Evolutionary conservation across 2,888 invertebrate genomes (phyloP).

Genomic region (Epinotia brunnichana): DNA sequence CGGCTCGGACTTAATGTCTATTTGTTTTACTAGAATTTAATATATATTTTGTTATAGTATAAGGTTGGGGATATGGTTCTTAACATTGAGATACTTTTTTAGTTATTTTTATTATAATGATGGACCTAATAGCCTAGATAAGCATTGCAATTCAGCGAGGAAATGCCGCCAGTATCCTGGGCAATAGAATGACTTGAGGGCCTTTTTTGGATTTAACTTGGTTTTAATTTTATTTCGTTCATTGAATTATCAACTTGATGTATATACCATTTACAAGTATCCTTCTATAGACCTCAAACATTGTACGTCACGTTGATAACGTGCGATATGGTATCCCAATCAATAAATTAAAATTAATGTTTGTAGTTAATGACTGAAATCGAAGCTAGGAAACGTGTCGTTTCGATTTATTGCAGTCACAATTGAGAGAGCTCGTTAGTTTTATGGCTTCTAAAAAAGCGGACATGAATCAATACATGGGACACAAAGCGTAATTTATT

Average conservation of each 20-base stretch:
- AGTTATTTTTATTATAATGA: neutral
- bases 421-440: slow-evolving; percentile 76
- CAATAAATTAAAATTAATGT: slow-evolving; percentile 41
- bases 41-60: slow-evolving; percentile 69
- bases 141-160: too few relatives aligned
- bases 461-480: slow-evolving; percentile 71
- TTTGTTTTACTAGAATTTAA: slow-evolving; percentile 79
- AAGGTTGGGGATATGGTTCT: slow-evolving; percentile 58
- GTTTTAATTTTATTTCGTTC: too few relatives aligned
- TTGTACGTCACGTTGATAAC: slow-evolving; percentile 8
- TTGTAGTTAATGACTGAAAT: slow-evolving; percentile 50
- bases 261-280: neutral
- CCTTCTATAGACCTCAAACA: too few relatives aligned
- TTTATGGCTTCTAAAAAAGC: slow-evolving; percentile 78
- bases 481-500: slow-evolving; percentile 75
- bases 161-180: too few relatives aligned
- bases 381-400: slow-evolving; percentile 59
- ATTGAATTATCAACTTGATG: too few relatives aligned
- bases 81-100: slow-evolving; percentile 32
- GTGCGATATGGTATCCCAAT: slow-evolving; percentile 28
- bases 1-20: slow-evolving; percentile 74
- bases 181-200: too few relatives aligned
- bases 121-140: too few relatives aligned
- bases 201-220: too few relatives aligned
- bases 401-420: slow-evolving; percentile 72